These are phyloP conservation scores for Zeugodacus cucurbitae DNA, from an alignment of 1,140 invertebrate genomes.

Conservation along the genomic window DNA sequence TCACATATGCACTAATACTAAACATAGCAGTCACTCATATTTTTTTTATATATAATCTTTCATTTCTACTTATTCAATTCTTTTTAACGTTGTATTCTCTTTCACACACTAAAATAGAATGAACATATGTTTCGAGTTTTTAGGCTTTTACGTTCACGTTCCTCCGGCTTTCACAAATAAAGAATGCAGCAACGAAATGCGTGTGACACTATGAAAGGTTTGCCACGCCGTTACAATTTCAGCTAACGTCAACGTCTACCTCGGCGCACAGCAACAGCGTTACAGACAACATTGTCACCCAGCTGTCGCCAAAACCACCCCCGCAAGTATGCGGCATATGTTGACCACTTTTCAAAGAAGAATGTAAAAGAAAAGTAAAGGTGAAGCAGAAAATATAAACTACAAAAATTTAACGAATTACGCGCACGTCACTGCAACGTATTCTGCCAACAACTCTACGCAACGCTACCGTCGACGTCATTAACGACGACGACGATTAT, in stretches of 20 bases:
- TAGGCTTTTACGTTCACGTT: background rate
- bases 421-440: background rate
- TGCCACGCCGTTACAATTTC: background rate
- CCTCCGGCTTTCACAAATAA: conserved; percentile 19
- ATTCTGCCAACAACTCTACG: background rate
- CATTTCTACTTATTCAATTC: background rate
- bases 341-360: conserved; percentile 22
- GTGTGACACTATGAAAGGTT: background rate
- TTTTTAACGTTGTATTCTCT: background rate
- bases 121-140: conserved; percentile 17
- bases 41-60: background rate
- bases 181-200: background rate
- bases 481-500: background rate
- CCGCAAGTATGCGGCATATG: background rate
- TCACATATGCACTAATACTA: background rate
- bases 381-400: background rate
- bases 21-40: background rate
- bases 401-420: background rate
- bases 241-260: background rate
- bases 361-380: conserved; percentile 17
- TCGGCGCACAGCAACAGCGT: conserved; percentile 11
- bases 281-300: background rate
- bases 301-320: conserved; percentile 8
- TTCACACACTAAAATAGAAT: background rate
- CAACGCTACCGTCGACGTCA: background rate